Evolutionary conservation across 2,113 vertebrate genomes (phyloP).

Genomic region (Antennarius striatus): DNA sequence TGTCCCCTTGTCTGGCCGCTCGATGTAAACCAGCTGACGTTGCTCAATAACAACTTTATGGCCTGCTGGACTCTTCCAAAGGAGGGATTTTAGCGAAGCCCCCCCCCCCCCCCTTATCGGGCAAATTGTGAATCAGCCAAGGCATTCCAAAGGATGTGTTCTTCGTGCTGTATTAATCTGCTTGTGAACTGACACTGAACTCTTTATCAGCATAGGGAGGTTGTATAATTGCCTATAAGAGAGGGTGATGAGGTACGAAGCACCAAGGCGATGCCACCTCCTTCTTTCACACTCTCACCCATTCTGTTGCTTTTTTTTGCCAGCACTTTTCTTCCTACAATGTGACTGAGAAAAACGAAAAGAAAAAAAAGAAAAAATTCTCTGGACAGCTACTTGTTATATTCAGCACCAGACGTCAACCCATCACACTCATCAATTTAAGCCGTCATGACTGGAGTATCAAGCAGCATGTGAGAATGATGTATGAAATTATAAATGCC

Average conservation of each 20-base stretch:
- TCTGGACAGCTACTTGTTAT: slow-evolving; percentile 4
- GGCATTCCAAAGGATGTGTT: slow-evolving; percentile 63
- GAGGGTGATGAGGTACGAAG: slow-evolving; percentile 28
- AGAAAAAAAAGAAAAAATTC: slow-evolving; percentile 2
- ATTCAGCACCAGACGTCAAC: slow-evolving; percentile 13
- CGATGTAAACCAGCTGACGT: slow-evolving; percentile 56
- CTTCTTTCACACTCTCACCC: slow-evolving; percentile 26
- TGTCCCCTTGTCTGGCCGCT: slow-evolving; percentile 32
- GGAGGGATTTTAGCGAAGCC: slow-evolving; percentile 49
- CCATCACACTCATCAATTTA: not conserved
- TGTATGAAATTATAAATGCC: not conserved
- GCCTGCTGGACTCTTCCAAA: slow-evolving; percentile 42
- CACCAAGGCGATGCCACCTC: slow-evolving; percentile 33
- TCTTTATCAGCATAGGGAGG: slow-evolving; percentile 63
- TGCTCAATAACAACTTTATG: slow-evolving; percentile 66
- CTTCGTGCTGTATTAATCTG: slow-evolving; percentile 67
- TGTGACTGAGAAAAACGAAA: not conserved
- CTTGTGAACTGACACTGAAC: slow-evolving; percentile 77
- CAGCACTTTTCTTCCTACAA: slow-evolving; percentile 14
- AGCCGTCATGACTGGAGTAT: slow-evolving; percentile 10
- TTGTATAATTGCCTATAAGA: slow-evolving; percentile 46
- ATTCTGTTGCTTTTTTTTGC: too few relatives aligned
- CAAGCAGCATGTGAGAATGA: not conserved
- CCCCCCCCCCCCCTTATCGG: slow-evolving; percentile 49
- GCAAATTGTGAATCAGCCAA: slow-evolving; percentile 63